Conservation (phyloP, 2,888 invertebrate species). For the Drosophila hawaiiensis region DNA sequence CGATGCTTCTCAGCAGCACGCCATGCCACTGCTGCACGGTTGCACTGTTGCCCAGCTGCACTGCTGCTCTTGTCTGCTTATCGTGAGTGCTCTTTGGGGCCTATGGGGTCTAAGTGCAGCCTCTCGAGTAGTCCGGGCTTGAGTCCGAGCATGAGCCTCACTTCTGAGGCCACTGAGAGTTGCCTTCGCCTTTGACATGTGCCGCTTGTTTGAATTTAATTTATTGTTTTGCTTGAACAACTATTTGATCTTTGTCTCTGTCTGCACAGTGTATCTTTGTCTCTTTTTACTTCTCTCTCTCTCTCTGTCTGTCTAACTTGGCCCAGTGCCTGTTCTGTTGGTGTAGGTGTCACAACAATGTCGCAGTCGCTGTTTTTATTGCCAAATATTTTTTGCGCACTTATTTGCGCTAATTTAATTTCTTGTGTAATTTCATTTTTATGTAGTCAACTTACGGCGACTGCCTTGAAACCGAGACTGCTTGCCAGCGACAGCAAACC, state of each 20-base stretch:
- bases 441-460: constrained; percentile 65
- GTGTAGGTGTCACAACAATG: constrained; percentile 74
- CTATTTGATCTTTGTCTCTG: constrained; percentile 26
- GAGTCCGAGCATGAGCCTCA: constrained; percentile 36
- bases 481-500: neutral
- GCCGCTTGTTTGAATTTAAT: constrained; percentile 70
- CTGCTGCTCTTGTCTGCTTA: constrained; percentile 63
- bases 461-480: constrained; percentile 73
- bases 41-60: neutral
- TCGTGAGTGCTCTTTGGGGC: constrained; percentile 63
- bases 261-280: neutral
- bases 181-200: constrained; percentile 63
- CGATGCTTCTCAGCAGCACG: constrained; percentile 40
- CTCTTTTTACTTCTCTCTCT: neutral
- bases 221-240: constrained; percentile 69
- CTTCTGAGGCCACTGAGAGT: constrained; percentile 22
- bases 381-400: constrained; percentile 64
- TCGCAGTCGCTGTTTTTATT: constrained; percentile 66
- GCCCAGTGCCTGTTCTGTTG: constrained; percentile 36
- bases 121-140: constrained; percentile 54
- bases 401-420: constrained; percentile 78
- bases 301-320: constrained; percentile 8
- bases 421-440: constrained; percentile 79
- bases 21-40: constrained; percentile 10
- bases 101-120: constrained; percentile 53